Evolutionary conservation across 2,888 invertebrate genomes (phyloP).

Genomic region (Drosophila anomalata): DNA sequence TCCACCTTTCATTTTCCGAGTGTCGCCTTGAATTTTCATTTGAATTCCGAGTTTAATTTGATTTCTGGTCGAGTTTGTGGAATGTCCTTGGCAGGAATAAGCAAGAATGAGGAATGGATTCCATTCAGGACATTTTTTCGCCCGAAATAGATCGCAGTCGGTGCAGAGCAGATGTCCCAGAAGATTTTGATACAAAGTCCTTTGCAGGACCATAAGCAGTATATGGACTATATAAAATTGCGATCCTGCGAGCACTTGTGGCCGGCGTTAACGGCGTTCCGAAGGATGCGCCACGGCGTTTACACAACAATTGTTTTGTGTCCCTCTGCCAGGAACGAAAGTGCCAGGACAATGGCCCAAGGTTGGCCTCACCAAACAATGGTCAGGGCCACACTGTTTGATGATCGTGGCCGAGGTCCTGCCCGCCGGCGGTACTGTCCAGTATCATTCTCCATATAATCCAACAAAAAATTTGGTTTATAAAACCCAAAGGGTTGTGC

Average conservation of each 20-base stretch:
- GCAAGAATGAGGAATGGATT: slow-evolving; percentile 31
- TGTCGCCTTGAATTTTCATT: slow-evolving; percentile 10
- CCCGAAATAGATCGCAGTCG: slow-evolving; percentile 32
- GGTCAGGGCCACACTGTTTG: background rate
- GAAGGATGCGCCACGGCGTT: slow-evolving; percentile 51
- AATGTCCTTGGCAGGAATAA: slow-evolving; percentile 10
- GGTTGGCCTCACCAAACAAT: slow-evolving; percentile 16
- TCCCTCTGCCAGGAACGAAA: background rate
- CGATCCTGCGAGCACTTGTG: slow-evolving; percentile 30
- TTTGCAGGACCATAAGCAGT: background rate
- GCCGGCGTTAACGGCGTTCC: slow-evolving; percentile 52
- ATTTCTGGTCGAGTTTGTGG: slow-evolving; percentile 12
- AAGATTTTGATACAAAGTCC: slow-evolving; percentile 13
- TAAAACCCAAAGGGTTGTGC: slow-evolving; percentile 29
- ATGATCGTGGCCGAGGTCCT: background rate
- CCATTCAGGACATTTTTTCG: slow-evolving; percentile 41
- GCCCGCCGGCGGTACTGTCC: background rate
- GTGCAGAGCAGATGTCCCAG: slow-evolving; percentile 22
- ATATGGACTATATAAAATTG: slow-evolving; percentile 2
- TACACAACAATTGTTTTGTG: slow-evolving; percentile 40
- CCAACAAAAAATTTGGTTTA: background rate
- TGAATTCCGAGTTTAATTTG: slow-evolving; percentile 9
- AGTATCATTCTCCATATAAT: background rate
- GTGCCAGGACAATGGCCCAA: slow-evolving; percentile 38
- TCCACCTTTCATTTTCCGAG: slow-evolving; percentile 10